Evolutionary conservation across 2,797 vertebrate species (phyloP).

Genomic region (Crocodylus rhombifer): DNA sequence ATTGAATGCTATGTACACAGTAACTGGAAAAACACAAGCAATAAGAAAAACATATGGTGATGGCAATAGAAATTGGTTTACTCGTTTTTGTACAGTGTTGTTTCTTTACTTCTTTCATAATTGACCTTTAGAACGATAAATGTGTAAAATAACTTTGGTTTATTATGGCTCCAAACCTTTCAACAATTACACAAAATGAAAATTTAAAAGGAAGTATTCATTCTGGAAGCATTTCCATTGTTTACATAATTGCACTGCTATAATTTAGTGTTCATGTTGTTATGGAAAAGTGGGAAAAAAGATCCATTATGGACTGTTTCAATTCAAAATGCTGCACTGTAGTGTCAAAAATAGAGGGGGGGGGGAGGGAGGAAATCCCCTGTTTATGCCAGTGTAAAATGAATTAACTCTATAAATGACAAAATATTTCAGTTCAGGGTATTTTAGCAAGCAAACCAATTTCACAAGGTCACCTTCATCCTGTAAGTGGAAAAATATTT

Average conservation of each 20-base stretch:
- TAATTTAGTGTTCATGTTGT: constrained; percentile 86
- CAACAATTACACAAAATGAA: constrained; percentile 96
- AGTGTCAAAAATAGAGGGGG: constrained; percentile 73
- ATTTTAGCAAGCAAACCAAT: constrained; percentile 36
- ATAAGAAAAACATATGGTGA: constrained; percentile 89
- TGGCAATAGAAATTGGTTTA: constrained; percentile 91
- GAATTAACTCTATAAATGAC: constrained; percentile 75
- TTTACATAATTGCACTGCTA: constrained; percentile 92
- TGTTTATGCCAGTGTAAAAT: constrained; percentile 65
- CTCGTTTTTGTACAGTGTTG: constrained; percentile 87
- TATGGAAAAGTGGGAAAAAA: constrained; percentile 80
- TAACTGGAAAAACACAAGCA: constrained; percentile 87
- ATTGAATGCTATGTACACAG: constrained; percentile 94
- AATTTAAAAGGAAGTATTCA: constrained; percentile 92
- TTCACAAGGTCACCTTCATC: constrained; percentile 46
- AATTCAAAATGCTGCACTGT: constrained; percentile 81
- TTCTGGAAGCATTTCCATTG: constrained; percentile 94
- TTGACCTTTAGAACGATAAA: constrained; percentile 95
- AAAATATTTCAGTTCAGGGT: constrained; percentile 38
- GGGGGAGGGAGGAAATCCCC: constrained; percentile 48
- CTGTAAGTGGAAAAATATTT: constrained; percentile 45
- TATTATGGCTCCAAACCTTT: constrained; percentile 95
- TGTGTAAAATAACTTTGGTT: constrained; percentile 95
- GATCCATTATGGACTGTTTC: constrained; percentile 81
- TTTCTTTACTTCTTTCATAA: constrained; percentile 94